Evolutionary conservation across 2,113 vertebrate species (phyloP), one percentile per base, ranked within the genome.

Genomic region (Ochotona princeps): DNA sequence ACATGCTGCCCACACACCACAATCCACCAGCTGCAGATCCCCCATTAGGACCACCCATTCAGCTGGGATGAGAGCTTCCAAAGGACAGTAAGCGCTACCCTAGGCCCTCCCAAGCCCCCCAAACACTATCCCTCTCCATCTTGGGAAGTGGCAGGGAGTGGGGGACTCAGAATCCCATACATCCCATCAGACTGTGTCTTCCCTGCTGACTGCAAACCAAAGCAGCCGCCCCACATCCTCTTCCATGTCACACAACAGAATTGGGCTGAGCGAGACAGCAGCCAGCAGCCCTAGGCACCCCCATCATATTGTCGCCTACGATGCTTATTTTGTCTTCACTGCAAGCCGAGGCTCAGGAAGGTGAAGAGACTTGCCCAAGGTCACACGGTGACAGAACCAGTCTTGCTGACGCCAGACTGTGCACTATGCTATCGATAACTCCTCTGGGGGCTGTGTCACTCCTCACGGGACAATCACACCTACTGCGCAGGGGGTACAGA

Each of bases 251-350:
- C 57, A 38, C 1, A 0, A 8, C 20, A 7, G 23, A 32, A 65
- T 0, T 9, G 7, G 1, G 20, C 14, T 57, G 54, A 57, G 54
- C 54, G 17, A 57, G 9, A 32, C 0, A 10, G 63, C 47, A 5
- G 0, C 74, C 38, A 44, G 3, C 65, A 23, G 28, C 23, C 38
- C 51, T 7, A 3, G 25, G 54, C 28, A n/a, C 2, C 26, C 25
- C 11, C 8, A 17, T 32, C 76, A 63, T 7, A 0, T 74, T 51
- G 69, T 17, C 0, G 0, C 0, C 1, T 1, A 25, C 70, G 25
- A 30, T 8, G 38, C 51, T 87, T 25, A 30, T n/a, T 87, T n/a
- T 1, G 11, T 70, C 35, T 60, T 69, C 49, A 17, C 8, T 35
- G 2, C 25, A 60, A 75, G 80, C 80, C 0, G 0, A 78, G 63